Conservation (phyloP, 2,888 invertebrate species). For the Meganola albula region DNA sequence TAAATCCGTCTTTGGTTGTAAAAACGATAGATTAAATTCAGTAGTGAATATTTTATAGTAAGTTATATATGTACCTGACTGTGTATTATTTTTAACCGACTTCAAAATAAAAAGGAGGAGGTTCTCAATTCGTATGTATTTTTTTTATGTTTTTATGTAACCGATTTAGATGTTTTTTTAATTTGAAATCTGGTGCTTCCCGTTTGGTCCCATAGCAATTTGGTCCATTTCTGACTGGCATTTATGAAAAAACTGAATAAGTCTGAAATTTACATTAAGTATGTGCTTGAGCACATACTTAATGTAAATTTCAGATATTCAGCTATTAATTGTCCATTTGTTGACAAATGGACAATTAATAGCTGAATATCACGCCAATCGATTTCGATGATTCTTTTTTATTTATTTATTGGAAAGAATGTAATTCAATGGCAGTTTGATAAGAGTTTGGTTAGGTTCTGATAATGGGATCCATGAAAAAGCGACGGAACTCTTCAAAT, state of each 20-base stretch:
- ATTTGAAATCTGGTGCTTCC: too few relatives aligned
- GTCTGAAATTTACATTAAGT: background rate
- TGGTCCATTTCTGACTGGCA: too few relatives aligned
- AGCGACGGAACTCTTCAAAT: background rate
- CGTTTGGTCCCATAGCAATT: too few relatives aligned
- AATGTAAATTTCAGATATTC: background rate
- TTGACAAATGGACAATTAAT: background rate
- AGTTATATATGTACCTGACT: too few relatives aligned
- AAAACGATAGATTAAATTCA: slow-evolving; percentile 19
- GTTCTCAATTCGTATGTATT: too few relatives aligned
- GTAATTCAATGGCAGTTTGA: background rate
- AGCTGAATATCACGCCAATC: background rate
- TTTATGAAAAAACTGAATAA: too few relatives aligned
- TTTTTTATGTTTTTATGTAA: too few relatives aligned
- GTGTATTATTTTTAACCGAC: too few relatives aligned
- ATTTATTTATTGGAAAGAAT: background rate
- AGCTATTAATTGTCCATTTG: background rate
- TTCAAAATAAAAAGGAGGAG: too few relatives aligned
- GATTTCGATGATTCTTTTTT: background rate
- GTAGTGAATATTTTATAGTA: slow-evolving; percentile 14
- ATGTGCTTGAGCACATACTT: background rate
- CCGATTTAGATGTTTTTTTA: too few relatives aligned
- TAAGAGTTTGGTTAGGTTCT: background rate
- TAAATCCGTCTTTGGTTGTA: slow-evolving; percentile 24
- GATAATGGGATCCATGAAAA: background rate